A percentile compares a stretch with the other conserved stretches of the same genome.
Evolutionary conservation across 2,797 vertebrate species (phyloP).

Genomic region (Neoniphon sammara): DNA sequence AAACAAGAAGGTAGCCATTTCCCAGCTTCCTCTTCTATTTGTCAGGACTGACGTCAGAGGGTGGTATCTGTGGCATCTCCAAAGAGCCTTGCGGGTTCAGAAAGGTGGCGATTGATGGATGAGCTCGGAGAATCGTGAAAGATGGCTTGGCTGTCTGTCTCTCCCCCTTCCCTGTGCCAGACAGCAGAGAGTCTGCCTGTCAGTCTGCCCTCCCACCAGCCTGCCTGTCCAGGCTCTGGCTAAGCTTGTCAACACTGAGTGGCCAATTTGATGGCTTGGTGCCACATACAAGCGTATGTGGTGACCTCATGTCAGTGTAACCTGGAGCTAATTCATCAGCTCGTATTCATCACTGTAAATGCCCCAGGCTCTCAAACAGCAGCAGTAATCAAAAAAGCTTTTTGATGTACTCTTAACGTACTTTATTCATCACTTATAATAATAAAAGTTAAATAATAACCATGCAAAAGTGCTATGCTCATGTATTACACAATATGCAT

Average conservation of each 20-base stretch:
- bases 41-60: slow-evolving; percentile 61
- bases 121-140: slow-evolving; percentile 70
- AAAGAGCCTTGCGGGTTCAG: slow-evolving; percentile 59
- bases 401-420: background rate
- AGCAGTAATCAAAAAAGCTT: background rate
- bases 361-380: background rate
- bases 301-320: slow-evolving; percentile 53
- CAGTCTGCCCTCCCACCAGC: slow-evolving; percentile 37
- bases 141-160: slow-evolving; percentile 61
- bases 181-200: slow-evolving; percentile 65
- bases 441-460: background rate
- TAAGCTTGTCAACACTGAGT: slow-evolving; percentile 53
- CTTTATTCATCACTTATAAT: background rate
- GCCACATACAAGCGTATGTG: slow-evolving; percentile 36
- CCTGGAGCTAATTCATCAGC: slow-evolving; percentile 43
- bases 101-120: slow-evolving; percentile 77
- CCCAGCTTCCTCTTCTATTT: slow-evolving; percentile 61
- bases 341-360: slow-evolving; percentile 2
- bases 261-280: slow-evolving; percentile 49
- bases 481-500: no score
- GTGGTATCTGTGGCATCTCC: slow-evolving; percentile 72
- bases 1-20: slow-evolving; percentile 68
- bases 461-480: slow-evolving; percentile 10
- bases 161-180: slow-evolving; percentile 52
- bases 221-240: slow-evolving; percentile 57